These are phyloP conservation scores for Eucriotettix oculatus DNA, from an alignment of 2,888 invertebrate species.

Conservation along the genomic window DNA sequence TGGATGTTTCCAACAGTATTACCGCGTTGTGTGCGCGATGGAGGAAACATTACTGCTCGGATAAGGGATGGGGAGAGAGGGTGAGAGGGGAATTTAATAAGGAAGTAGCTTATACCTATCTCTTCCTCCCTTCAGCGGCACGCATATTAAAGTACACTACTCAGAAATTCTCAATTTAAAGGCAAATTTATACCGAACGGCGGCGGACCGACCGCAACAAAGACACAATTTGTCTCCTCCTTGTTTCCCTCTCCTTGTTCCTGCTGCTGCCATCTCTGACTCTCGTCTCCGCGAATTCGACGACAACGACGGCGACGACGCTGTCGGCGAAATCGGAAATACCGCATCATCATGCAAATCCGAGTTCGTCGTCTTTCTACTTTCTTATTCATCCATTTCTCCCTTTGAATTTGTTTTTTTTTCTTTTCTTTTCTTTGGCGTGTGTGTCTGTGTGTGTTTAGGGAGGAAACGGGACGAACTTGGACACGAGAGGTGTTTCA, in stretches of 20 bases:
- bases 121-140: background rate
- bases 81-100: too few species aligned
- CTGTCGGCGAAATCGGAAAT: background rate
- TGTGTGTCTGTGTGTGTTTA: too few species aligned
- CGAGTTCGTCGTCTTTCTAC: background rate
- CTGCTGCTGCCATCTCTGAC: background rate
- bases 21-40: too few species aligned
- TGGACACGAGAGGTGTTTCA: too few species aligned
- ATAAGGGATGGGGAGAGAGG: too few species aligned
- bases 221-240: background rate
- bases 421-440: too few species aligned
- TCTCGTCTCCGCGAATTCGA: background rate
- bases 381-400: background rate
- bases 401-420: background rate
- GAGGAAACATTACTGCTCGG: too few species aligned
- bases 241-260: too few species aligned
- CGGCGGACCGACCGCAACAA: background rate
- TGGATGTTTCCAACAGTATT: too few species aligned
- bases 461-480: too few species aligned
- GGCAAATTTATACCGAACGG: background rate
- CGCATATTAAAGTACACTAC: background rate
- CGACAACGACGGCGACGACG: background rate
- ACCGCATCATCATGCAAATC: background rate
- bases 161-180: background rate
- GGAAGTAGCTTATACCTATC: too few species aligned